Evolutionary conservation across 2,113 vertebrate species (phyloP).

Genomic region (Upupa epops): DNA sequence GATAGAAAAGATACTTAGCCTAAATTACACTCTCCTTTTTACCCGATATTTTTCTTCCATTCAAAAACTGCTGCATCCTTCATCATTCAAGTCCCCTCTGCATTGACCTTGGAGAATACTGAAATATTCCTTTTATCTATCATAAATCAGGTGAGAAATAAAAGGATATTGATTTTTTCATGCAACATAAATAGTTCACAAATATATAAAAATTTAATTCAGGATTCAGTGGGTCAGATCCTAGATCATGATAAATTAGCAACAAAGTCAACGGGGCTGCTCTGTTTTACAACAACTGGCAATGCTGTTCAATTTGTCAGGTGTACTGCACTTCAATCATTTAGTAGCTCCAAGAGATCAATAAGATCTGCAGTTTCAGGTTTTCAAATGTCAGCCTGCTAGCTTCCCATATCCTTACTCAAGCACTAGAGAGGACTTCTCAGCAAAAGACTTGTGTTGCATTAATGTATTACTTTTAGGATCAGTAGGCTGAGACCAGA

Average conservation of each 20-base stretch:
- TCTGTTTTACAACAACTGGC: neutral
- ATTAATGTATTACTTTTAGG: neutral
- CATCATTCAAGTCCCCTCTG: neutral
- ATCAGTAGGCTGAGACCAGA: neutral
- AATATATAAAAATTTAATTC: slow-evolving; percentile 30
- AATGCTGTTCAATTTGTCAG: neutral
- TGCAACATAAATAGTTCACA: neutral
- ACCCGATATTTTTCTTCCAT: neutral
- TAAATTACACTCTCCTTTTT: neutral
- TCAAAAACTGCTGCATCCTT: neutral
- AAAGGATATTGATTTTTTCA: slow-evolving; percentile 30
- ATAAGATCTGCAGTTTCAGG: neutral
- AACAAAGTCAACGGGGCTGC: neutral
- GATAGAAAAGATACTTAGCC: slow-evolving; percentile 12
- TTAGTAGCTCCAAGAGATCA: slow-evolving; percentile 5
- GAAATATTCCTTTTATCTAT: slow-evolving; percentile 11
- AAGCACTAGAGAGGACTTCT: neutral
- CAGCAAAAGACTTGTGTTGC: neutral
- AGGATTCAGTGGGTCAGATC: neutral
- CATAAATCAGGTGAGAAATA: slow-evolving; percentile 30
- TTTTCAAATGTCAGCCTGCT: slow-evolving; percentile 4
- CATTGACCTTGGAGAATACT: neutral
- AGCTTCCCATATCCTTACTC: neutral
- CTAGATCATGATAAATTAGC: neutral
- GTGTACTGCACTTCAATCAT: neutral